Evolutionary conservation across 2,888 invertebrate genomes (phyloP).

Genomic region (Rhopalosiphum nymphaeae): DNA sequence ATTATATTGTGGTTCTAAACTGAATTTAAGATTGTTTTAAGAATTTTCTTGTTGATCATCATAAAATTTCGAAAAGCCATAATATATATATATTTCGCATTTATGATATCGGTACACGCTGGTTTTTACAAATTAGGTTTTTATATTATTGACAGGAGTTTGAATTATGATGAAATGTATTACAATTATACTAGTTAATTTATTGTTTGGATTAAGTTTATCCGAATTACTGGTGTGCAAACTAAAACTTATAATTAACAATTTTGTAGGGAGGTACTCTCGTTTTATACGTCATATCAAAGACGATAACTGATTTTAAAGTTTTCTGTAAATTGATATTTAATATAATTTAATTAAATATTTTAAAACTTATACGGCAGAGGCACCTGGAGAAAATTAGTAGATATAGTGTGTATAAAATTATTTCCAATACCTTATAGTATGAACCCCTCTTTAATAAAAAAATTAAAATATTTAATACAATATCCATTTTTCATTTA

Average conservation of each 20-base stretch:
- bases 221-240: background rate
- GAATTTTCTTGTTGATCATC: background rate
- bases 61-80: background rate
- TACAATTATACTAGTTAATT: background rate
- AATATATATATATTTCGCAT: background rate
- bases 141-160: background rate
- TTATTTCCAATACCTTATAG: background rate
- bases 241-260: background rate
- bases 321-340: background rate
- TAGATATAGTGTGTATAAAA: background rate
- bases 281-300: background rate
- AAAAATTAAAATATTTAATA: background rate
- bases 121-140: background rate
- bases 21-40: background rate
- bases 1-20: background rate
- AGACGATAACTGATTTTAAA: background rate
- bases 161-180: background rate
- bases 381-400: background rate
- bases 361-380: background rate
- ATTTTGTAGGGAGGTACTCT: background rate
- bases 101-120: background rate
- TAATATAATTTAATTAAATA: background rate
- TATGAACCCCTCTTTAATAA: background rate
- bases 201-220: background rate
- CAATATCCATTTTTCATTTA: background rate